Conservation (phyloP, 1,140 invertebrate genomes). For the Leptinotarsa lineolata region DNA sequence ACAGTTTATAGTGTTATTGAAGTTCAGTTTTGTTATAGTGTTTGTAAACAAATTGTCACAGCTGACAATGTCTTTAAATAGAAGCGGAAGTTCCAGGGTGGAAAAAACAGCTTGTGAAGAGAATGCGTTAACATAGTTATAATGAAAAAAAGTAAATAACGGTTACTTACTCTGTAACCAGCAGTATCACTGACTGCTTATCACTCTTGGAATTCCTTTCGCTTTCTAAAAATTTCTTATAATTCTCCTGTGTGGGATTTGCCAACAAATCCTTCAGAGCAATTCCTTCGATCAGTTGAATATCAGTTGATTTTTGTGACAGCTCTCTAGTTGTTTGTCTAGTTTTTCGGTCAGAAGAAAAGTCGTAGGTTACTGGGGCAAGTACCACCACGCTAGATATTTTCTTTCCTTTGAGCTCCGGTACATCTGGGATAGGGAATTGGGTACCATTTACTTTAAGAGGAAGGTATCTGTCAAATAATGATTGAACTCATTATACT, state of each 20-base stretch:
- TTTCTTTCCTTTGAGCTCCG: conserved; percentile 71
- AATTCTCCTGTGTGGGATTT: conserved; percentile 75
- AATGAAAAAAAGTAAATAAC: too few relatives aligned
- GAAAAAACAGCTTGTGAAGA: too few relatives aligned
- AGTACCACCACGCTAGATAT: conserved; percentile 82
- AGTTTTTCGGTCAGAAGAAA: conserved; percentile 52
- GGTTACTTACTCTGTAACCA: conserved; percentile 74
- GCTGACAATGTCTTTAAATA: too few relatives aligned
- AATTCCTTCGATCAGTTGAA: conserved; percentile 69
- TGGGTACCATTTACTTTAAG: conserved; percentile 82
- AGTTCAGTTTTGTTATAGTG: too few relatives aligned
- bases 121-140: too few relatives aligned
- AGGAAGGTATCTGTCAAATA: conserved; percentile 69
- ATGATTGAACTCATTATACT: too few relatives aligned
- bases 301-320: conserved; percentile 59
- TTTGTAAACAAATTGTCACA: too few relatives aligned
- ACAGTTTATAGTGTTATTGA: too few relatives aligned
- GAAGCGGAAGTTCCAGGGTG: too few relatives aligned
- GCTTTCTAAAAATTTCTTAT: conserved; percentile 76
- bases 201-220: conserved; percentile 73
- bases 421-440: conserved; percentile 78
- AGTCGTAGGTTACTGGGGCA: conserved; percentile 72
- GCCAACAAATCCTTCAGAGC: conserved; percentile 75
- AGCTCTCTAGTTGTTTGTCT: conserved; percentile 57
- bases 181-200: conserved; percentile 75